Percentiles rank a stretch among this genome's conserved stretches.
phyloP scores from a whole-genome alignment of 2,888 invertebrate genomes.

The Frankliniella fusca region DNA sequence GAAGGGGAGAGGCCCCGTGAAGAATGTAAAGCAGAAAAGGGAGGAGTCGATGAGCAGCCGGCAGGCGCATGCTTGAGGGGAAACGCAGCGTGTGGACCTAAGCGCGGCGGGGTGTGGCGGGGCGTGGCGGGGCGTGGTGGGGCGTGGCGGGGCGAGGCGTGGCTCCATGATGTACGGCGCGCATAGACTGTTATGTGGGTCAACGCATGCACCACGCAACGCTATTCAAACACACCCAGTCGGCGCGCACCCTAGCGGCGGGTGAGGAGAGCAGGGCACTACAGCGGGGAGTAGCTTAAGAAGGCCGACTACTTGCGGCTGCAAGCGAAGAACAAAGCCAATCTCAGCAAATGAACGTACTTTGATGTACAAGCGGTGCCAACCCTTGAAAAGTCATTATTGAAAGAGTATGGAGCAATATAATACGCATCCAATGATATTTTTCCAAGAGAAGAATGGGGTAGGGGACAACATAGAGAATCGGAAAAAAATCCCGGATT shows the following conservation, averaged over 20 bases:
- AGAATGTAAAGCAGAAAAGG: constrained; percentile 15
- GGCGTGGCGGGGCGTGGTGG: neutral
- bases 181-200: constrained; percentile 19
- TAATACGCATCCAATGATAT: too few species aligned
- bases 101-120: neutral
- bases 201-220: neutral
- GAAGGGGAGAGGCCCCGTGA: neutral
- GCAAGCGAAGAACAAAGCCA: too few species aligned
- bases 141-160: neutral
- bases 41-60: neutral
- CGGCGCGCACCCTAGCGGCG: neutral
- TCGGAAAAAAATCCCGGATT: too few species aligned
- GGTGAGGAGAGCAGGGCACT: too few species aligned
- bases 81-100: neutral
- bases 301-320: too few species aligned
- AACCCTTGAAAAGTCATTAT: too few species aligned
- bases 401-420: too few species aligned
- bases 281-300: too few species aligned
- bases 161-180: constrained; percentile 5
- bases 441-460: too few species aligned
- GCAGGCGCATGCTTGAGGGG: neutral
- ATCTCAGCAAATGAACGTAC: too few species aligned
- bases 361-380: too few species aligned
- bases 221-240: neutral
- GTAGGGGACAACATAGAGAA: too few species aligned